phyloP scores from a whole-genome alignment of 1,140 invertebrate species.

The Ceratina japonica region DNA sequence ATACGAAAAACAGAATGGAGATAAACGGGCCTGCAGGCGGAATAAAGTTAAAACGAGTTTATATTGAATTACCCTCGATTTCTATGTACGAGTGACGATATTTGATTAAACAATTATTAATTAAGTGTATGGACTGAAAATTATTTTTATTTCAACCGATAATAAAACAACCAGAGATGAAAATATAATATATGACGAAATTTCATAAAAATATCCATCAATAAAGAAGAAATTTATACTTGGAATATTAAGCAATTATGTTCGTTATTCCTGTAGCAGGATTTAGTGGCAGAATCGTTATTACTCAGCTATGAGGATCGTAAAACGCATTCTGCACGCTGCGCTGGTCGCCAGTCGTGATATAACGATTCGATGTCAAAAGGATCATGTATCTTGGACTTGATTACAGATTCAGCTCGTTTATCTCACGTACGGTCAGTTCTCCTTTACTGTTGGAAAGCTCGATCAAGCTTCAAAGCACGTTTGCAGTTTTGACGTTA shows the following conservation, averaged over 20 bases:
- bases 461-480: not conserved
- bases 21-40: not conserved
- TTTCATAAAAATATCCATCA: not conserved
- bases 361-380: not conserved
- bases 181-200: not conserved
- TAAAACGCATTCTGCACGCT: slow-evolving; percentile 9
- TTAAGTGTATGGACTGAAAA: not conserved
- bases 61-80: not conserved
- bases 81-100: not conserved
- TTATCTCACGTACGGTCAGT: slow-evolving; percentile 27
- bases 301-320: not conserved
- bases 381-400: slow-evolving; percentile 26
- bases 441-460: not conserved
- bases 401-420: slow-evolving; percentile 1
- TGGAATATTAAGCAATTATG: not conserved
- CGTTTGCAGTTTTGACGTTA: not conserved
- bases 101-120: not conserved
- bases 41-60: not conserved
- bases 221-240: no score
- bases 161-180: not conserved
- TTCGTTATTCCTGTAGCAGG: not conserved
- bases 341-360: not conserved
- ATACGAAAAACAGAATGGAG: not conserved
- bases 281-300: not conserved
- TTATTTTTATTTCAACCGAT: not conserved